These are phyloP conservation scores for Apodemia duryi DNA, from an alignment of 2,888 invertebrate species.

Conservation along the genomic window DNA sequence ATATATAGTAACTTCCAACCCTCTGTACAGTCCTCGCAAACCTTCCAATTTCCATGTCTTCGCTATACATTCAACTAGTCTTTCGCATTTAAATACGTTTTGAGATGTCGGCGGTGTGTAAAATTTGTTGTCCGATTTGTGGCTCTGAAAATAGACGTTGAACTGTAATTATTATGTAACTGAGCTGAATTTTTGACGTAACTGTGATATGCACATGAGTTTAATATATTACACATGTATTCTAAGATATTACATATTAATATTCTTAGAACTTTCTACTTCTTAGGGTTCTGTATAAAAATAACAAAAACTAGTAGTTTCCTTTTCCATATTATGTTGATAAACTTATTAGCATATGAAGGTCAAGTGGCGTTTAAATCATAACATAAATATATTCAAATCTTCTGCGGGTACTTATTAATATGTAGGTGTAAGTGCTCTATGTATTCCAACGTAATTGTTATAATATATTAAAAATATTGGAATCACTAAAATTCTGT, in stretches of 20 bases:
- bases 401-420: no score
- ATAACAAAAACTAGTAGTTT: not conserved
- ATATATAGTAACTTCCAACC: slow-evolving; percentile 53
- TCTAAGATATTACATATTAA: not conserved
- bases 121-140: slow-evolving; percentile 40
- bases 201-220: not conserved
- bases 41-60: slow-evolving; percentile 47
- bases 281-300: slow-evolving; percentile 1
- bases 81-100: slow-evolving; percentile 44
- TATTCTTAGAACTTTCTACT: not conserved
- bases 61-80: slow-evolving; percentile 42
- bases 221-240: no score
- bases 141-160: slow-evolving; percentile 46
- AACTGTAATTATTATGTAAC: not conserved
- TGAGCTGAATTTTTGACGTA: slow-evolving; percentile 2
- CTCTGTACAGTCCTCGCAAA: slow-evolving; percentile 48
- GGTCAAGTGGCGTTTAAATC: no score
- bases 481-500: no score
- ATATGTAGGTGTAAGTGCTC: no score
- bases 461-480: no score
- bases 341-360: no score
- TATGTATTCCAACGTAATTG: no score
- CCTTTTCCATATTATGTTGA: no score
- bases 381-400: no score
- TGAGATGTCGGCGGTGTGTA: slow-evolving; percentile 42